Evolutionary conservation across 1,140 invertebrate genomes (phyloP), one percentile per base, ranked within the genome.

Genomic region (Nasonia giraulti): DNA sequence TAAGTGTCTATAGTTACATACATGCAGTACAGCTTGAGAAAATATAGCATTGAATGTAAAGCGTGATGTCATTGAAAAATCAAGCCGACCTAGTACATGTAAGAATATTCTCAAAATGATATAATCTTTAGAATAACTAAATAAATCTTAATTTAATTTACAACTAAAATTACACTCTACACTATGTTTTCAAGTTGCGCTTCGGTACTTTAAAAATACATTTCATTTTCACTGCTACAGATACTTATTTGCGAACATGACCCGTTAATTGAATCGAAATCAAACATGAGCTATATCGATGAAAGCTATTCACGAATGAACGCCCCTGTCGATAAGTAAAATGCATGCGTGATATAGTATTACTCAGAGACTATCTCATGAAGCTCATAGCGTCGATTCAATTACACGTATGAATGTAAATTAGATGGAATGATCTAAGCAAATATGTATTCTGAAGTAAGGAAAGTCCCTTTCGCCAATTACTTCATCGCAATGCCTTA

Each of bases 1-100:
- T 97, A 94, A 95, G 93, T 77, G 73, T 86, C 23, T 80, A 80
- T 83, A 85, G 80, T 73, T 73, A 66, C 55, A 81, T 79, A 77
- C 86, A 74, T 27, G 0, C 27, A 27, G 8, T 33, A 14, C 37
- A 31, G 1, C 20, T 80, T 17, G 8, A 44, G 62, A 80, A 27
- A n/a, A 50, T n/a, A n/a, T n/a, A 62, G 55, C 20, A 44, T 40
- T 27, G 33, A 68, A 23, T 17, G 8, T 68, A n/a, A 44, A 14
- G 8, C 37, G 20, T 33, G 31, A n/a, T 27, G n/a, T 12, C 12
- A 31, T 40, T n/a, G 17, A 37, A 37, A 68, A 68, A 40, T 68
- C 14, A 37, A 78, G n/a, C 14, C 3, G 3, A 27, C 50, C 37
- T 79, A 17, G 37, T 37, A 4, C 14, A n/a, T 27, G 5, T 17